These are phyloP conservation scores for Battus philenor DNA, from an alignment of 1,140 invertebrate species.

Conservation along the genomic window DNA sequence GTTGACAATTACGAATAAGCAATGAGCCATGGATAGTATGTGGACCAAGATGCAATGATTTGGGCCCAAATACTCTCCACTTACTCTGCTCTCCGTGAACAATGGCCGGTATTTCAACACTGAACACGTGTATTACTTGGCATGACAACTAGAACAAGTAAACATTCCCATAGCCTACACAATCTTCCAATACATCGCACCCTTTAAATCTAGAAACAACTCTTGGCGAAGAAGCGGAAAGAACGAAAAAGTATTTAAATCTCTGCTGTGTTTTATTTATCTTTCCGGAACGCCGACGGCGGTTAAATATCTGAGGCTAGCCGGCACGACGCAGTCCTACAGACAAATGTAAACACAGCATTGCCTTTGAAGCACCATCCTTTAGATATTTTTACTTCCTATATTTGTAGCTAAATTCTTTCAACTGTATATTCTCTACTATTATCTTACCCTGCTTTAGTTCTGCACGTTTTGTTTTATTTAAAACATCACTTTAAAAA, in stretches of 20 bases:
- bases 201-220: conserved; percentile 12
- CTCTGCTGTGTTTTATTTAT: conserved; percentile 52
- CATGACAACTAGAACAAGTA: too few species aligned
- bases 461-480: too few species aligned
- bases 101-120: too few species aligned
- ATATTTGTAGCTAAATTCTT: conserved; percentile 19
- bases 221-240: conserved; percentile 24
- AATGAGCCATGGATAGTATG: too few species aligned
- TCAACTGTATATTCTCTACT: conserved; percentile 5
- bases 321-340: conserved; percentile 33
- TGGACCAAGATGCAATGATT: too few species aligned
- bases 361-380: conserved; percentile 51
- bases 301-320: conserved; percentile 58
- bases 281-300: conserved; percentile 43
- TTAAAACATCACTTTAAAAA: too few species aligned
- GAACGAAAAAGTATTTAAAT: conserved; percentile 60
- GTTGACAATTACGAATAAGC: too few species aligned
- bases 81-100: too few species aligned
- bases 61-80: too few species aligned
- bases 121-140: too few species aligned
- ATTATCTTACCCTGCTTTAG: not conserved
- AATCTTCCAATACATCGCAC: not conserved
- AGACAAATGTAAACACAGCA: conserved; percentile 58
- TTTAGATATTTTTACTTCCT: conserved; percentile 29
- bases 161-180: too few species aligned